Percentiles rank a stretch among this genome's conserved stretches.
Conservation (phyloP, 37 sponge, comb jelly and placozoan genomes). For the Cladorhizidae sp. region DNA sequence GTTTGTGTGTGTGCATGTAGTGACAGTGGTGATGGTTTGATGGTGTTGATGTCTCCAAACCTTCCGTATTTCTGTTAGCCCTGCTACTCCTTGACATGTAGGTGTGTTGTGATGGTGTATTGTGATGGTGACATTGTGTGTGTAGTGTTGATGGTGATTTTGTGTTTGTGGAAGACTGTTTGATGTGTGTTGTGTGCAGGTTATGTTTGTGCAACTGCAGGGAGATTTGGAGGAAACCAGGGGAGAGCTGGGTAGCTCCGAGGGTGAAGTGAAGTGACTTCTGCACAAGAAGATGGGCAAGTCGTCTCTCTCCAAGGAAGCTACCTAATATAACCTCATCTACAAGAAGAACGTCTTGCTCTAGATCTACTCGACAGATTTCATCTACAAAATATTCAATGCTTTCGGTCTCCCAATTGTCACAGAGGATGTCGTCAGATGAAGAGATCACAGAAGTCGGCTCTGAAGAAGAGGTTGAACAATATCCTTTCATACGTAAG, state of each 20-base stretch:
- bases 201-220: background rate
- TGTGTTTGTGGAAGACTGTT: too few species aligned
- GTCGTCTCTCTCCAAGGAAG: background rate
- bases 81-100: too few species aligned
- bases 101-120: too few species aligned
- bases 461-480: conserved; percentile 28
- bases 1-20: background rate
- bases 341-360: too few species aligned
- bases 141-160: background rate
- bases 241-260: conserved; percentile 10
- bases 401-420: background rate
- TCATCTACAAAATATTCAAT: too few species aligned
- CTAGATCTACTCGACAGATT: too few species aligned
- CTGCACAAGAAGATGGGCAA: conserved; percentile 27
- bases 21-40: too few species aligned
- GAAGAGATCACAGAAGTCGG: background rate
- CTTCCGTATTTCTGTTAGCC: too few species aligned
- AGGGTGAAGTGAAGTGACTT: conserved; percentile 19
- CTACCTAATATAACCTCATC: too few species aligned
- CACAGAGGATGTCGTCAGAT: background rate
- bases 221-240: conserved; percentile 10
- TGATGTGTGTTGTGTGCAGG: too few species aligned
- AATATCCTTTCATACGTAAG: conserved; percentile 50
- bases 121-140: background rate
- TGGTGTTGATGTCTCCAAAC: too few species aligned